Conservation (phyloP, 2,113 vertebrate genomes). For the Coturnix japonica region DNA sequence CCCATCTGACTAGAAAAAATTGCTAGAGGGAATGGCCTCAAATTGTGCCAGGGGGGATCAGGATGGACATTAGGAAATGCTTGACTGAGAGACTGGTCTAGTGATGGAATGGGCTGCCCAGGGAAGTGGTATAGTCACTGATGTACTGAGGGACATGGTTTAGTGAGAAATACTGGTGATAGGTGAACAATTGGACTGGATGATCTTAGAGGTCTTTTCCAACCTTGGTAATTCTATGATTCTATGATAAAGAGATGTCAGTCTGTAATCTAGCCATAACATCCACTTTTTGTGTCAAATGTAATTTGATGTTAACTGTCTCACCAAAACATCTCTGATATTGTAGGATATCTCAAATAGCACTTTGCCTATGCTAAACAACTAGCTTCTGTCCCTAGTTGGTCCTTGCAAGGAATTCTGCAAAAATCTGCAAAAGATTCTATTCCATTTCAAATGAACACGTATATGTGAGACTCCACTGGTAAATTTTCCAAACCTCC, state of each 20-base stretch:
- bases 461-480: neutral
- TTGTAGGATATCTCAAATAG: neutral
- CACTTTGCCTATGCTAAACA: neutral
- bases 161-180: too few relatives aligned
- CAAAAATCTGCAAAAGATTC: neutral
- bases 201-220: too few relatives aligned
- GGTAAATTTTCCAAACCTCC: neutral
- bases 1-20: too few relatives aligned
- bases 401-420: neutral
- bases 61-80: too few relatives aligned
- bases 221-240: too few relatives aligned
- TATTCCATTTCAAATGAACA: neutral
- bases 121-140: too few relatives aligned
- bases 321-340: neutral
- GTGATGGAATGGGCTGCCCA: too few relatives aligned
- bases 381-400: rapidly evolving
- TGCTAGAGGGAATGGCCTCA: too few relatives aligned
- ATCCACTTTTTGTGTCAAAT: neutral
- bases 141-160: too few relatives aligned
- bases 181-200: too few relatives aligned
- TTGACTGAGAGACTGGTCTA: too few relatives aligned
- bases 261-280: neutral
- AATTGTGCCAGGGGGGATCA: too few relatives aligned
- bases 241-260: neutral
- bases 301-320: neutral